Evolutionary conservation across 2,113 vertebrate species (phyloP).

Genomic region (Tauraco erythrolophus): DNA sequence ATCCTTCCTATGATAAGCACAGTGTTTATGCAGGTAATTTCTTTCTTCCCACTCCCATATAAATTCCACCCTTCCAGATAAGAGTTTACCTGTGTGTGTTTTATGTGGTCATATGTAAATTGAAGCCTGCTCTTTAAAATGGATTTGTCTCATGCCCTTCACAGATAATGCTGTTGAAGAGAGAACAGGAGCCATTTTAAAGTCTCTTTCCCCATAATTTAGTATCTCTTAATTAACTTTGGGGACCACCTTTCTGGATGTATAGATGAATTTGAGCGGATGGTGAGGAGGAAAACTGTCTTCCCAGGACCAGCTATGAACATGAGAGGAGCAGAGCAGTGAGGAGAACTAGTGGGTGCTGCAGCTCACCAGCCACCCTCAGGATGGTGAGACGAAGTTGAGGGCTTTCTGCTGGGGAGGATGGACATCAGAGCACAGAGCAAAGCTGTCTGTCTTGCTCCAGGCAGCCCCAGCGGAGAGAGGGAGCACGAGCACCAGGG

Average conservation of each 20-base stretch:
- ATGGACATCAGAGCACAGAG: neutral
- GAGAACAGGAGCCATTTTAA: neutral
- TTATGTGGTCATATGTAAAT: constrained; percentile 6
- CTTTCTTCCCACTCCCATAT: neutral
- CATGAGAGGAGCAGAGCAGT: neutral
- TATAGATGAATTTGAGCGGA: neutral
- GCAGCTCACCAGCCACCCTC: neutral
- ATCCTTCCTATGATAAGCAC: constrained; percentile 19
- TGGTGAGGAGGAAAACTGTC: neutral
- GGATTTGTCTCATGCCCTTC: neutral
- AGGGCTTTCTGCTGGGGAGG: neutral
- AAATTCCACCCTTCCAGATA: constrained; percentile 45
- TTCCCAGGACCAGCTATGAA: neutral
- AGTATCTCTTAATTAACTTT: neutral
- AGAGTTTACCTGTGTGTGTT: constrained; percentile 21
- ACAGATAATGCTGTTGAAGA: neutral
- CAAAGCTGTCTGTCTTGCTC: neutral
- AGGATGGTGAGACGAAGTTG: neutral
- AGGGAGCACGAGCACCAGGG: neutral
- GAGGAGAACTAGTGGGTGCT: neutral
- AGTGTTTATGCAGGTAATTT: constrained; percentile 13
- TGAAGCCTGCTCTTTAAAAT: neutral
- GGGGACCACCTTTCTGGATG: neutral
- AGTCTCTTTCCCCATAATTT: neutral
- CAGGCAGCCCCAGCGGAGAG: neutral